Conservation (phyloP, 2,888 invertebrate species). For the Colletes collaris region DNA sequence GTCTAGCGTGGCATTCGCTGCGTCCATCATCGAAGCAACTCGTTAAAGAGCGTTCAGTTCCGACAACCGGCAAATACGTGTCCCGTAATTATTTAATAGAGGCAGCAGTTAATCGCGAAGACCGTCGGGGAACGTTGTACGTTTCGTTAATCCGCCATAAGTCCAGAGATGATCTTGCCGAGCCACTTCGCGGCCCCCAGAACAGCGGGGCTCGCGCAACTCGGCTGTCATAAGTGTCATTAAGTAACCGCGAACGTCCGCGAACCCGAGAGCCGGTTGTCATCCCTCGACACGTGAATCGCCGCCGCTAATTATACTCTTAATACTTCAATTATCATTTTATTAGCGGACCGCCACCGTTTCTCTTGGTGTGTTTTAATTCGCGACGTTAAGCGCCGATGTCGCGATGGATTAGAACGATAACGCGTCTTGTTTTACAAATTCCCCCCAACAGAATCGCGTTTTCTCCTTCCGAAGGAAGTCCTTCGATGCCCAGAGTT, state of each 20-base stretch:
- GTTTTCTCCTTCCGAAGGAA: neutral
- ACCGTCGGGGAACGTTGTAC: conserved; percentile 13
- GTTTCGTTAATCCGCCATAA: conserved; percentile 44
- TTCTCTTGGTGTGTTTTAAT: conserved; percentile 28
- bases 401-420: conserved; percentile 32
- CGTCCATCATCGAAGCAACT: conserved; percentile 9
- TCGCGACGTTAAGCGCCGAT: neutral
- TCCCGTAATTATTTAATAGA: conserved; percentile 41
- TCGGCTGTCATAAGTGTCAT: conserved; percentile 63
- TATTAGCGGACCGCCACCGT: conserved; percentile 42
- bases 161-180: conserved; percentile 21
- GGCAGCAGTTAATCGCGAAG: conserved; percentile 14
- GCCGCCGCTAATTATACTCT: conserved; percentile 54
- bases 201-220: conserved; percentile 23
- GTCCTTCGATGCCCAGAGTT: too few relatives aligned
- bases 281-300: conserved; percentile 44
- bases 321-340: conserved; percentile 65
- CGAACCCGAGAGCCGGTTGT: conserved; percentile 56
- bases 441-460: conserved; percentile 6
- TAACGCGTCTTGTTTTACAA: conserved; percentile 22
- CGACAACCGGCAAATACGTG: conserved; percentile 22
- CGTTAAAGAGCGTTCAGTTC: neutral
- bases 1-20: neutral
- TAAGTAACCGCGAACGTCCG: conserved; percentile 54
- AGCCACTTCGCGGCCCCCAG: conserved; percentile 23